Percentiles rank a stretch among this genome's conserved stretches.
phyloP scores from a whole-genome alignment of 2,888 invertebrate genomes.

The Eulithis prunata region DNA sequence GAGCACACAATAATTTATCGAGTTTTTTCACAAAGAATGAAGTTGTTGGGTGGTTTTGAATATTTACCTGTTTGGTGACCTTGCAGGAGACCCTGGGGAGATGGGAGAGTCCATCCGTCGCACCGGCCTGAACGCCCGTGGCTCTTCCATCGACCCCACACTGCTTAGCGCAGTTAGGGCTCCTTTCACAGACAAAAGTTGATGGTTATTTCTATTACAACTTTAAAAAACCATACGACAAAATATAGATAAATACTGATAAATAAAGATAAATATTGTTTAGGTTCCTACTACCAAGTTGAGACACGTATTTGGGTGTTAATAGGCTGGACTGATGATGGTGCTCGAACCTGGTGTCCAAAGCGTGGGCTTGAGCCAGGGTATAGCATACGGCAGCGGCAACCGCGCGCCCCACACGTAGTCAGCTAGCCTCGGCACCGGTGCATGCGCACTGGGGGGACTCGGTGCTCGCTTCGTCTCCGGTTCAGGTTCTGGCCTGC shows the following conservation, averaged over 20 bases:
- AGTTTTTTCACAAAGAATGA: too few species aligned
- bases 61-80: constrained; percentile 68
- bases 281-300: too few species aligned
- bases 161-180: constrained; percentile 74
- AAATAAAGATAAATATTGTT: too few species aligned
- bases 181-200: constrained; percentile 49
- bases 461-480: constrained; percentile 91
- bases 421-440: constrained; percentile 91
- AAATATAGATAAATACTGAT: too few species aligned
- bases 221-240: too few species aligned
- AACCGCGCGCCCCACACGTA: constrained; percentile 90
- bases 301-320: too few species aligned
- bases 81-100: constrained; percentile 68
- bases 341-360: constrained; percentile 70
- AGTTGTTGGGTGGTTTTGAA: too few species aligned
- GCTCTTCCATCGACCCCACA: constrained; percentile 74
- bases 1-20: too few species aligned
- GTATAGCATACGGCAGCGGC: constrained; percentile 88
- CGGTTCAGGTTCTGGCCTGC: constrained; percentile 83
- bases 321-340: background rate
- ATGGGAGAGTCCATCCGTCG: constrained; percentile 70
- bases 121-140: constrained; percentile 76
- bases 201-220: background rate
- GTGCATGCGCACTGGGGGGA: constrained; percentile 90
- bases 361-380: constrained; percentile 86